Evolutionary conservation across 2,888 invertebrate species (phyloP).

Genomic region (Phrixothrix hirtus): DNA sequence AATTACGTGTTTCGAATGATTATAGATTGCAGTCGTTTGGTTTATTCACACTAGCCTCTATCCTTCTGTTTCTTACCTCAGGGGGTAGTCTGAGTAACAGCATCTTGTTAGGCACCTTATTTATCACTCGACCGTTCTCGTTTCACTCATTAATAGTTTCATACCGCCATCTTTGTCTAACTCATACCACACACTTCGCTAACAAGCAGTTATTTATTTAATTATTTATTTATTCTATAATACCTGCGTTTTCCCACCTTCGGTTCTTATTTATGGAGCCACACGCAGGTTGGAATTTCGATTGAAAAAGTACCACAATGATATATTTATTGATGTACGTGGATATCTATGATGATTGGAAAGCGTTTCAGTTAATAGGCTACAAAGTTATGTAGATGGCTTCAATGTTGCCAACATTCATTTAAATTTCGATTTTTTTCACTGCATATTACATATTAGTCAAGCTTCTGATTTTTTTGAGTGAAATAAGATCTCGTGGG

Average conservation of each 20-base stretch:
- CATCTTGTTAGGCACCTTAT: constrained; percentile 57
- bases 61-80: constrained; percentile 45
- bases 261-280: constrained; percentile 56
- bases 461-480: too few species aligned
- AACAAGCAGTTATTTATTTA: constrained; percentile 59
- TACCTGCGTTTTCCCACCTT: constrained; percentile 58
- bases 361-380: constrained; percentile 26
- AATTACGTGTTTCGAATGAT: too few species aligned
- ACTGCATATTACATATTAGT: constrained; percentile 1
- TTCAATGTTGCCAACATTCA: background rate
- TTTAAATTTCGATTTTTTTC: background rate
- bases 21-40: too few species aligned
- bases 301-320: constrained; percentile 49
- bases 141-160: constrained; percentile 22
- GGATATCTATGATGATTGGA: constrained; percentile 56
- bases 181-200: constrained; percentile 54
- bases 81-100: constrained; percentile 56
- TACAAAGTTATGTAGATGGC: background rate
- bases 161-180: constrained; percentile 16
- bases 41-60: constrained; percentile 38
- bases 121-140: constrained; percentile 50
- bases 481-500: background rate
- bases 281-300: constrained; percentile 55
- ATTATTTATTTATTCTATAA: constrained; percentile 59
- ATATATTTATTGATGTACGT: constrained; percentile 53